Conservation (phyloP, 2,888 invertebrate species). For the Pachliopta kotzebuea region DNA sequence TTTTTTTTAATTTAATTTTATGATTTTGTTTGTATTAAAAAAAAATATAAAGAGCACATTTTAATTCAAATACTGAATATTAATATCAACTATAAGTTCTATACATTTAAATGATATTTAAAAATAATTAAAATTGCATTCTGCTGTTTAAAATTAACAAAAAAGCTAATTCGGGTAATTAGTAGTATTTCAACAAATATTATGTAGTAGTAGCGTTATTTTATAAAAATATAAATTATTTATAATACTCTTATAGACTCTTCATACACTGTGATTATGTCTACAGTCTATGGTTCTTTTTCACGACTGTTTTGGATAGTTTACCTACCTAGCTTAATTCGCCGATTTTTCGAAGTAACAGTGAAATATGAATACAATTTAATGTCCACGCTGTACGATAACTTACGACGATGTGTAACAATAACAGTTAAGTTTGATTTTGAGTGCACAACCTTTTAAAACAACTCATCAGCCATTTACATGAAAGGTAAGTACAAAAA, state of each 20-base stretch:
- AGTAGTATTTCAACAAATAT: too few relatives aligned
- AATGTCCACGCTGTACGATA: conserved; percentile 46
- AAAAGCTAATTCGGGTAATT: not conserved
- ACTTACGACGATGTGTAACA: conserved; percentile 60
- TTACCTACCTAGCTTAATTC: conserved; percentile 74
- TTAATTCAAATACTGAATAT: not conserved
- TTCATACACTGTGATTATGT: conserved; percentile 30
- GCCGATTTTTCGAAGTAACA: conserved; percentile 71
- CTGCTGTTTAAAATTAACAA: not conserved
- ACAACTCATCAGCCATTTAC: conserved; percentile 76
- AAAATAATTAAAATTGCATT: not conserved
- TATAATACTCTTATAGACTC: conserved; percentile 29
- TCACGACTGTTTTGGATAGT: conserved; percentile 81
- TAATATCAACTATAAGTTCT: not conserved
- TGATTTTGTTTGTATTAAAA: not conserved
- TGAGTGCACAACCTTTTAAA: conserved; percentile 47
- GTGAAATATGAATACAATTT: conserved; percentile 64
- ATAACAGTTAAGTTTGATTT: conserved; percentile 51
- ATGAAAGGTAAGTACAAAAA: conserved; percentile 80
- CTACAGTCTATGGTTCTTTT: conserved; percentile 73
- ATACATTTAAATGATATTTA: not conserved
- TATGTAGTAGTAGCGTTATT: too few relatives aligned
- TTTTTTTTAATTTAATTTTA: not conserved
- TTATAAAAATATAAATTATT: conserved; percentile 27
- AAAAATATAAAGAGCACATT: not conserved